Conservation (phyloP, 2,888 invertebrate species). For the Phrixothrix hirtus region DNA sequence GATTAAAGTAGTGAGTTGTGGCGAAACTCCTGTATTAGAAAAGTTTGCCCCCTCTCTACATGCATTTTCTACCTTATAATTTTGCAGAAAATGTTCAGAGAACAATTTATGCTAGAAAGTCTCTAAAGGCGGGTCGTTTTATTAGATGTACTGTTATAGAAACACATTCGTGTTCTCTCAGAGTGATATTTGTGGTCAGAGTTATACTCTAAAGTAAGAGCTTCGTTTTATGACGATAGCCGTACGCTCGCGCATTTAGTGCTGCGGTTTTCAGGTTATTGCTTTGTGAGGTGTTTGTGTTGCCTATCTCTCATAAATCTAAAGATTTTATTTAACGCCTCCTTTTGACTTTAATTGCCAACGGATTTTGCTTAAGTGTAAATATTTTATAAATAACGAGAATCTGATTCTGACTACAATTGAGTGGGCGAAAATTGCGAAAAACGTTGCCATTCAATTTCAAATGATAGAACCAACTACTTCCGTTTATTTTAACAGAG, state of each 20-base stretch:
- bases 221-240: slow-evolving; percentile 6
- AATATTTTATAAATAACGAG: too few species aligned
- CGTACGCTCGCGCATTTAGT: neutral
- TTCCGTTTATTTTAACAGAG: slow-evolving; percentile 13
- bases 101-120: slow-evolving; percentile 13
- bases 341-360: too few species aligned
- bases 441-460: slow-evolving; percentile 15
- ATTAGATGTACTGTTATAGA: slow-evolving; percentile 20
- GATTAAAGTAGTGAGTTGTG: too few species aligned
- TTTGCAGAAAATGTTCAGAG: too few species aligned
- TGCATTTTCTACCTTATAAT: too few species aligned
- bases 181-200: slow-evolving; percentile 10
- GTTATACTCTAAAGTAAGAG: slow-evolving; percentile 9
- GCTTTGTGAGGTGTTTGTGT: neutral
- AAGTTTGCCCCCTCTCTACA: too few species aligned
- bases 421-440: too few species aligned
- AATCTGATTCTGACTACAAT: too few species aligned
- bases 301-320: neutral
- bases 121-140: slow-evolving; percentile 15
- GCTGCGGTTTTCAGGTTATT: slow-evolving; percentile 8
- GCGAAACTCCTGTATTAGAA: too few species aligned
- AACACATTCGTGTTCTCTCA: slow-evolving; percentile 13
- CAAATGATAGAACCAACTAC: slow-evolving; percentile 3
- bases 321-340: too few species aligned
- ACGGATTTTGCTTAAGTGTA: too few species aligned